Evolutionary conservation across 2,888 invertebrate genomes (phyloP).

Genomic region (Cantharis lateralis): DNA sequence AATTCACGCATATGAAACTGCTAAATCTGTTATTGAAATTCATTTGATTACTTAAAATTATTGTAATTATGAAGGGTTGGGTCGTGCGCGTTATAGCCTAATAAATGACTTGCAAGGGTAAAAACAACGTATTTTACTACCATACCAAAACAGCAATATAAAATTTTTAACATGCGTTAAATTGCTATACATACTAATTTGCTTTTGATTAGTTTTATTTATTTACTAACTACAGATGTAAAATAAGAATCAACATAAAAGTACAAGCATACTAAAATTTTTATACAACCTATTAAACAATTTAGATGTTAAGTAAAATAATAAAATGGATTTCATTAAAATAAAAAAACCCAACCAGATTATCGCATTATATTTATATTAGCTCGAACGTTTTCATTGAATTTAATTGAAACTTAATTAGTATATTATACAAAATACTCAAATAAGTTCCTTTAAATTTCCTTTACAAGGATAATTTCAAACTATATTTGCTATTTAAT

Average conservation of each 20-base stretch:
- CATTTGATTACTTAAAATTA: conserved; percentile 36
- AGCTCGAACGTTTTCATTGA: too few relatives aligned
- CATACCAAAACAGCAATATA: conserved; percentile 10
- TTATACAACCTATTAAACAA: background rate
- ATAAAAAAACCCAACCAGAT: background rate
- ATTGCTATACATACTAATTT: conserved; percentile 19
- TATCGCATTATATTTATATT: background rate
- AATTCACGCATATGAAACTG: conserved; percentile 12
- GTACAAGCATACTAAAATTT: background rate
- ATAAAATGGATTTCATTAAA: background rate
- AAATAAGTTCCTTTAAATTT: too few relatives aligned
- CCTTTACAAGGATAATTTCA: too few relatives aligned
- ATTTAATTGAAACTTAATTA: too few relatives aligned
- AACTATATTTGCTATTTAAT: too few relatives aligned
- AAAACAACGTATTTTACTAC: conserved; percentile 28
- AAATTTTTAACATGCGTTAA: conserved; percentile 18
- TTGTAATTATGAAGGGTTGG: conserved; percentile 39
- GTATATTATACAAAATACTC: too few relatives aligned
- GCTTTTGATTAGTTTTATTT: conserved; percentile 27
- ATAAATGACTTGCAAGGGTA: conserved; percentile 35
- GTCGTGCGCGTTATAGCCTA: conserved; percentile 29
- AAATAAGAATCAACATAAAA: conserved; percentile 14
- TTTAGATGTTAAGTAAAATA: background rate
- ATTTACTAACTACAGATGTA: conserved; percentile 20
- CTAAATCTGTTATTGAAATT: conserved; percentile 34